Evolutionary conservation across 2,797 vertebrate genomes (phyloP), one percentile per base, ranked within the genome.

Genomic region (Acestrorhynchus altus): DNA sequence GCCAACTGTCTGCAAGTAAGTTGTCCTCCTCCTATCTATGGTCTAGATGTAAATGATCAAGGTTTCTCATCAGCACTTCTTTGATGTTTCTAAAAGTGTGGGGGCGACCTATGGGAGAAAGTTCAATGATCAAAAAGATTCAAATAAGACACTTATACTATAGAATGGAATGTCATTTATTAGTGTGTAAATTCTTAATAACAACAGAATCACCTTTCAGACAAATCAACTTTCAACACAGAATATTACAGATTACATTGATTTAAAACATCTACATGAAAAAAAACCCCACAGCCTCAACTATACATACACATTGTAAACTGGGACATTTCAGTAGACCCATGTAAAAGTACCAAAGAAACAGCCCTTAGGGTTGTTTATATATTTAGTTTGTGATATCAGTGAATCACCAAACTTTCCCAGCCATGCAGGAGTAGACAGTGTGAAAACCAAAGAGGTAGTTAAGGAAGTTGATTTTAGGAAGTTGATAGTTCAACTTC

Each of bases 391-490:
- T 59, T 74, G 8, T 76, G 35, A 47, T 2, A 52, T 44, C 18
- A 78, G 56, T 73, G 72, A 84, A 52, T 81, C 78, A 82, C 77
- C 80, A 60, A 80, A 83, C 57, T 79, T 83, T 79, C 81, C 78
- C 76, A 54, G n/a, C 47, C 15, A 1, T 54, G 49, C 35, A 57
- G 31, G 44, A 61, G 18, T 44, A 28, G 72, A 49, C 70, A 46
- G 56, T 28, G 60, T 79, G 31, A 79, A 78, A 74, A 47, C 35
- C 79, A 73, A 54, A 52, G 11, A 28, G 18, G 39, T 26, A 59
- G 67, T 26, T 69, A 57, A 31, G 16, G 10, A 35, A 44, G 11
- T 6, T 35, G 31, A 35, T n/a, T n/a, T n/a, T n/a, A n/a, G n/a
- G n/a, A n/a, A n/a, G n/a, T n/a, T n/a, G n/a, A n/a, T n/a, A n/a